Conservation (phyloP, 2,888 invertebrate species). For the Archips crataeganus region DNA sequence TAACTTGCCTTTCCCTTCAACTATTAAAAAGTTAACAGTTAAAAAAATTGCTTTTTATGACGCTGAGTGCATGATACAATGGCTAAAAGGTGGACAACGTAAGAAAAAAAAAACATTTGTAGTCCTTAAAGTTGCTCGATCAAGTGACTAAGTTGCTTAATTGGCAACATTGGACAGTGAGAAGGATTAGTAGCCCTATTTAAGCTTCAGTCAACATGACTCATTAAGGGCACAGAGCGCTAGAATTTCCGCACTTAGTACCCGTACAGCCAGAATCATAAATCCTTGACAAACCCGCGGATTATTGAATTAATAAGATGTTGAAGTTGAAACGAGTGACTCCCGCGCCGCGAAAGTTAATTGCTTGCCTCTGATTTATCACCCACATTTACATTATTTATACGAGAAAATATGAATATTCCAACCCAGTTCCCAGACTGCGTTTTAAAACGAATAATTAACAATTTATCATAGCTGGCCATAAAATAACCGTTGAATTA, state of each 20-base stretch:
- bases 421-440: slow-evolving; percentile 41
- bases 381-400: slow-evolving; percentile 43
- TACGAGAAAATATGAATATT: slow-evolving; percentile 41
- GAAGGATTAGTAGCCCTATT: too few relatives aligned
- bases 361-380: slow-evolving; percentile 47
- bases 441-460: slow-evolving; percentile 41
- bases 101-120: too few relatives aligned
- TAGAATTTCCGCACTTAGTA: slow-evolving; percentile 6
- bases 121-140: too few relatives aligned
- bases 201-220: too few relatives aligned
- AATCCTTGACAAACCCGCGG: slow-evolving; percentile 30
- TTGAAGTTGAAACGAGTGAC: slow-evolving; percentile 47
- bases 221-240: background rate
- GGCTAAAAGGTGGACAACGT: too few relatives aligned
- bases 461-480: slow-evolving; percentile 42
- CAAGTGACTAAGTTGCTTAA: too few relatives aligned
- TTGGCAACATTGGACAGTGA: too few relatives aligned
- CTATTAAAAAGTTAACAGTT: too few relatives aligned
- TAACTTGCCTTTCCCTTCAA: too few relatives aligned
- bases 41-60: too few relatives aligned
- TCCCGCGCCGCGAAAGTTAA: slow-evolving; percentile 47
- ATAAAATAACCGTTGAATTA: slow-evolving; percentile 38
- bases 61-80: too few relatives aligned
- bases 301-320: slow-evolving; percentile 51
- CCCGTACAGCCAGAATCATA: slow-evolving; percentile 23